Percentiles rank a stretch among this genome's conserved stretches.
Conservation (phyloP, 2,888 invertebrate genomes). For the Chymomyza fuscimana region DNA sequence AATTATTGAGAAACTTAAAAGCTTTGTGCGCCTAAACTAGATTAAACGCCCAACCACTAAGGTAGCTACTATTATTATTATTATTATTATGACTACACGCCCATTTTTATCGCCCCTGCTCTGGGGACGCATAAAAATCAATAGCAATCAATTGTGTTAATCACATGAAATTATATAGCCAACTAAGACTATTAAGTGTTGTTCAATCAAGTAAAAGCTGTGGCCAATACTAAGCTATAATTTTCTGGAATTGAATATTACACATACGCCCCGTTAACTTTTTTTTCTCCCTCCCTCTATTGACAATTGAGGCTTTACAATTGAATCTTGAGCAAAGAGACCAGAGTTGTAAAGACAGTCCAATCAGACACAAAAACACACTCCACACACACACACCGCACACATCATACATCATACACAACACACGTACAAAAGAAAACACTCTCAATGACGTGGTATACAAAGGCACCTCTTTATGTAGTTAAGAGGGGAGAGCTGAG, state of each 20-base stretch:
- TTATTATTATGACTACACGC: neutral
- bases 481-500: slow-evolving; percentile 26
- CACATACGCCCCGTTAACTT: slow-evolving; percentile 59
- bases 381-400: slow-evolving; percentile 22
- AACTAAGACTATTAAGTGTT: neutral
- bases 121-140: slow-evolving; percentile 37
- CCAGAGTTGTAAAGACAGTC: slow-evolving; percentile 34
- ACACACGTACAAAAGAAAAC: slow-evolving; percentile 33
- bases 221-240: slow-evolving; percentile 38
- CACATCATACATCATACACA: slow-evolving; percentile 18
- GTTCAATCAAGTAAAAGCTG: neutral
- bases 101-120: neutral
- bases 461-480: neutral
- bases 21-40: too few species aligned
- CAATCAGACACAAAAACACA: slow-evolving; percentile 49
- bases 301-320: neutral
- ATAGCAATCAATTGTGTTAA: slow-evolving; percentile 56
- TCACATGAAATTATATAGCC: slow-evolving; percentile 45
- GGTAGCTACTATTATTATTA: too few species aligned
- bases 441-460: slow-evolving; percentile 47
- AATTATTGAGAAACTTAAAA: too few species aligned
- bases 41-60: too few species aligned
- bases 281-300: neutral
- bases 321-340: slow-evolving; percentile 19
- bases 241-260: slow-evolving; percentile 64